Conservation (phyloP, 1,140 invertebrate species). For the Leguminivora glycinivorella region DNA sequence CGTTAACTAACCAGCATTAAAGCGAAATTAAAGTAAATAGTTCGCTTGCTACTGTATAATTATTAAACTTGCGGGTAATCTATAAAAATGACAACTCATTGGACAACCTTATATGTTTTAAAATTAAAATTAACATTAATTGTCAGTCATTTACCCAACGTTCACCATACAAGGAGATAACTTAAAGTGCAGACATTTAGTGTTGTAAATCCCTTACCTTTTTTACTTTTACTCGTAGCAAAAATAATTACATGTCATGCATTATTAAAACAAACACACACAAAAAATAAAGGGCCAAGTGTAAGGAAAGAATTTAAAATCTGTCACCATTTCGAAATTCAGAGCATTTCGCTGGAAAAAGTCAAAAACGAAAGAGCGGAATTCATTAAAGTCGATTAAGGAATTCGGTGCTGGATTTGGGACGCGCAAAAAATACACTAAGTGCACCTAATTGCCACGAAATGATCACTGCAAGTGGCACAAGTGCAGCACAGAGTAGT, state of each 20-base stretch:
- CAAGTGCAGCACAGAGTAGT: background rate
- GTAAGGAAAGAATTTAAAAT: constrained; percentile 77
- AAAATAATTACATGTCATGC: constrained; percentile 71
- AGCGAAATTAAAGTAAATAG: constrained; percentile 26
- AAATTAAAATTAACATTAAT: constrained; percentile 31
- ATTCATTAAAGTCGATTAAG: constrained; percentile 65
- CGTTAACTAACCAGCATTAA: constrained; percentile 32
- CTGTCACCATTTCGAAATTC: constrained; percentile 74
- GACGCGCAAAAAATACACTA: constrained; percentile 37
- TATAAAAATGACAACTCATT: constrained; percentile 23
- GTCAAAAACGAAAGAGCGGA: constrained; percentile 52
- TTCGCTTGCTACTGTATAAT: constrained; percentile 6
- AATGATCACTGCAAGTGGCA: constrained; percentile 19
- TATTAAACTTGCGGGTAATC: background rate
- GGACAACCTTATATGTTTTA: constrained; percentile 1
- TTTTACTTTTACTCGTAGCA: constrained; percentile 48
- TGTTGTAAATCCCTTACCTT: constrained; percentile 50
- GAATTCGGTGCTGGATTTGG: constrained; percentile 45
- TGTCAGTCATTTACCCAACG: constrained; percentile 46
- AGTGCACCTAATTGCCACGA: constrained; percentile 31
- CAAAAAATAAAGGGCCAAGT: constrained; percentile 68
- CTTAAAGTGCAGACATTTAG: constrained; percentile 17
- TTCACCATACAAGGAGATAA: constrained; percentile 47
- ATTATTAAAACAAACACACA: constrained; percentile 68
- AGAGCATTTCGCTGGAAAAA: constrained; percentile 64